Percentiles rank a stretch among this genome's conserved stretches.
Evolutionary conservation across 1,140 invertebrate species (phyloP).

Genomic region (Stegodyphus dumicola): DNA sequence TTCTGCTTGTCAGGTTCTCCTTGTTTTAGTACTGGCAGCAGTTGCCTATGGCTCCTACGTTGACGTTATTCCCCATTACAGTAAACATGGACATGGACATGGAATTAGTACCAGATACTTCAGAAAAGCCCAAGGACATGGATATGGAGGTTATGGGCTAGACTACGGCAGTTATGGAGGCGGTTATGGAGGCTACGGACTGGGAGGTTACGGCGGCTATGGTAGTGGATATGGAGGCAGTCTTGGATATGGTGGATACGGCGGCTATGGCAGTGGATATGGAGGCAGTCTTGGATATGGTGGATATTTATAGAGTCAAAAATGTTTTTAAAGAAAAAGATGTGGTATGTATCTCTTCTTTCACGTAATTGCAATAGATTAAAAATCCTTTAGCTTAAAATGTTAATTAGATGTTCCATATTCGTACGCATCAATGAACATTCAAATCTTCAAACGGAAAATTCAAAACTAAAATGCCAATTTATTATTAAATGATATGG

Average conservation of each 20-base stretch:
- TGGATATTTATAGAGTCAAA: not conserved
- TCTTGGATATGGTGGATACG: not conserved
- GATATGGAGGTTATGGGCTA: constrained; percentile 33
- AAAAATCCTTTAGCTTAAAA: no score
- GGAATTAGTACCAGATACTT: constrained; percentile 42
- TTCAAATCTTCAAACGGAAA: no score
- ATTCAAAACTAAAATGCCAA: no score
- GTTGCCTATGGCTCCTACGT: not conserved
- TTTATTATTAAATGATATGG: no score
- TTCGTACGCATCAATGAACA: no score
- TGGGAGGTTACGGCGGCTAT: not conserved
- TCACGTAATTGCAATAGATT: no score
- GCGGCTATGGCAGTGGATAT: no score
- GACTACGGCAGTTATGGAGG: not conserved
- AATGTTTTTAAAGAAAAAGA: no score
- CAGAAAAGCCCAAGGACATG: constrained; percentile 7
- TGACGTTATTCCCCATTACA: constrained; percentile 28
- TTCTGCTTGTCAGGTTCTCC: not conserved
- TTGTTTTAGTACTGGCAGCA: constrained; percentile 18
- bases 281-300: not conserved
- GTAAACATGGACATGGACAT: constrained; percentile 2
- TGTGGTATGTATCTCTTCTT: no score
- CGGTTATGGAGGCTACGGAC: not conserved
- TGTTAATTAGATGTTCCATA: no score
- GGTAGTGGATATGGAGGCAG: no score